Conservation (phyloP, 1,140 invertebrate species). For the Drosophila eugracilis region DNA sequence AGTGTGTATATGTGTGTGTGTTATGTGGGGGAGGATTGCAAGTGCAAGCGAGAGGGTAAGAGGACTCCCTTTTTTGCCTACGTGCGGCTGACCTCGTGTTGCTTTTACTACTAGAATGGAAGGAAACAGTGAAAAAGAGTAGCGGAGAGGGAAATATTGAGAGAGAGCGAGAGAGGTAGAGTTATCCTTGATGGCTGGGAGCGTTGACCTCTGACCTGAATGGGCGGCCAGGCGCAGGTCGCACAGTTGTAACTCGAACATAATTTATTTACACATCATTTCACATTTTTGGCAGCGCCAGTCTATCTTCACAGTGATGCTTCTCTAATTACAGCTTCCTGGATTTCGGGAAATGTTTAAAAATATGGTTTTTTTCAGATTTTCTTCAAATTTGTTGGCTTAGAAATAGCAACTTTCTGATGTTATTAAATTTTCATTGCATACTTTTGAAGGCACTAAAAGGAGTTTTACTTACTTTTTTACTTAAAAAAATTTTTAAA, state of each 20-base stretch:
- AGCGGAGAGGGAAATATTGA: not conserved
- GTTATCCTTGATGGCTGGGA: slow-evolving; percentile 66
- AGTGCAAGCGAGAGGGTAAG: slow-evolving; percentile 10
- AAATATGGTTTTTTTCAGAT: not conserved
- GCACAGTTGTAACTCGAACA: slow-evolving; percentile 60
- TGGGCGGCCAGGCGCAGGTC: slow-evolving; percentile 54
- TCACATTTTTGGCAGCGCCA: slow-evolving; percentile 43
- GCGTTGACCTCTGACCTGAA: slow-evolving; percentile 73
- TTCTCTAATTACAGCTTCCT: not conserved
- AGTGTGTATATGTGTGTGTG: slow-evolving; percentile 3
- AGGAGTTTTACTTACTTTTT: too few relatives aligned
- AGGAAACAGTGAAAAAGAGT: not conserved
- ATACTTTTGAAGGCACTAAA: not conserved
- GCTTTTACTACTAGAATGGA: slow-evolving; percentile 41
- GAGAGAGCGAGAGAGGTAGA: slow-evolving; percentile 3
- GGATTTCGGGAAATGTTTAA: not conserved
- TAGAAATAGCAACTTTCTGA: too few relatives aligned
- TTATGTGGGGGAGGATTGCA: slow-evolving; percentile 36
- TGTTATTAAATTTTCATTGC: too few relatives aligned
- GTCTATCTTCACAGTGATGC: not conserved
- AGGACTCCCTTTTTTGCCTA: slow-evolving; percentile 52
- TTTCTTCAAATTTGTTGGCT: too few relatives aligned
- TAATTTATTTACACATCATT: slow-evolving; percentile 69
- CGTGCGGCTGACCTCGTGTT: slow-evolving; percentile 69
- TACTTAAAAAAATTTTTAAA: too few relatives aligned